phyloP scores from a whole-genome alignment of 2,888 invertebrate species.

The Gasteruption jaculator region DNA sequence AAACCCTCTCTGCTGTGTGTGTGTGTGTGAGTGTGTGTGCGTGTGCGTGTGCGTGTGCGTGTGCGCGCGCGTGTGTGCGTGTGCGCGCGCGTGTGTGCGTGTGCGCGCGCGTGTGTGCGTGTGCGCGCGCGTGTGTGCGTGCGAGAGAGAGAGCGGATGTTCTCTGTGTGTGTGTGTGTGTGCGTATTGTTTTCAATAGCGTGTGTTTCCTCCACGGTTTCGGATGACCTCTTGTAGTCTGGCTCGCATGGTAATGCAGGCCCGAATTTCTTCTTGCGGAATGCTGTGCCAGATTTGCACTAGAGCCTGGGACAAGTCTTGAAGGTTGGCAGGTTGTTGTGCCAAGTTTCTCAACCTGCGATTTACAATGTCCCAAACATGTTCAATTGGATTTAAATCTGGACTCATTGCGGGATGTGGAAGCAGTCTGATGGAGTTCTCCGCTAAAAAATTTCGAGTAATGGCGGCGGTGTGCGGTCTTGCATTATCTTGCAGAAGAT shows the following conservation, averaged over 20 bases:
- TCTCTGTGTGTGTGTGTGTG: not conserved
- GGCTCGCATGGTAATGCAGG: conserved; percentile 17
- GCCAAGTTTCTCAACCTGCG: conserved; percentile 13
- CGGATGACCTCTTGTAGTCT: conserved; percentile 8
- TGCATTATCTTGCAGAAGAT: conserved; percentile 22
- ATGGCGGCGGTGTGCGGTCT: conserved; percentile 16
- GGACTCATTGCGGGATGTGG: conserved; percentile 19
- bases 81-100: too few relatives aligned
- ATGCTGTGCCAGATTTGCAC: not conserved
- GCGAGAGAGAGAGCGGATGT: not conserved
- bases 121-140: not conserved
- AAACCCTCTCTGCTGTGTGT: too few relatives aligned
- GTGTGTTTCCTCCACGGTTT: conserved; percentile 14
- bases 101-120: conserved; percentile 3
- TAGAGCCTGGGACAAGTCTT: not conserved
- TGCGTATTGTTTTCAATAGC: conserved; percentile 3
- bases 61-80: too few relatives aligned
- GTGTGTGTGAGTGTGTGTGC: too few relatives aligned
- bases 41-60: too few relatives aligned
- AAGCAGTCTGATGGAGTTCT: conserved; percentile 11
- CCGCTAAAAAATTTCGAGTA: conserved; percentile 14
- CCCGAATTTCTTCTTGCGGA: conserved; percentile 7
- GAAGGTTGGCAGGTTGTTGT: conserved; percentile 10
- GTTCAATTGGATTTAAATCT: conserved; percentile 19
- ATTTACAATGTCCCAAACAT: conserved; percentile 18